Percentiles rank a stretch among this genome's conserved stretches.
Conservation (phyloP, 2,113 vertebrate genomes). For the Lamprotornis superbus region DNA sequence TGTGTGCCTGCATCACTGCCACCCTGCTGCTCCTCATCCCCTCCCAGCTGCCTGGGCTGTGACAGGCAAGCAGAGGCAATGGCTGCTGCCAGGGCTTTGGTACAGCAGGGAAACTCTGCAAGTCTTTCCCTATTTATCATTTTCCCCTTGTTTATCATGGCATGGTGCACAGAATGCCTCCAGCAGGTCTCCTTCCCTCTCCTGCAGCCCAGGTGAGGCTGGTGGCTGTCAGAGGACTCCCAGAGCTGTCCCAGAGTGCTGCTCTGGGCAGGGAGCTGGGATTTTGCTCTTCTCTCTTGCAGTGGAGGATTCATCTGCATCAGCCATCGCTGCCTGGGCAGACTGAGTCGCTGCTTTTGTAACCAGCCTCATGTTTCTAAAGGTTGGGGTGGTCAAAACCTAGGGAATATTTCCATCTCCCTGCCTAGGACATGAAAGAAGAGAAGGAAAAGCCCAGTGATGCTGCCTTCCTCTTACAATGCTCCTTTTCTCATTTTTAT, state of each 20-base stretch:
- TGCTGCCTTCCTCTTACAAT: background rate
- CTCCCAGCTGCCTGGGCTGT: background rate
- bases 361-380: background rate
- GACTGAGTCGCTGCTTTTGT: background rate
- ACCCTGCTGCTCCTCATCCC: background rate
- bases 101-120: background rate
- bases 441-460: fast-evolving
- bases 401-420: background rate
- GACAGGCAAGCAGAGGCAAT: background rate
- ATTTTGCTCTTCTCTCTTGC: background rate
- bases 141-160: background rate
- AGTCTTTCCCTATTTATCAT: background rate
- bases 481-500: background rate
- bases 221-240: background rate
- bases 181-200: background rate
- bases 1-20: background rate
- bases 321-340: background rate
- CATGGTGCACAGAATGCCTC: background rate
- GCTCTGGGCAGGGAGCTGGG: background rate
- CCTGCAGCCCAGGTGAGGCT: background rate
- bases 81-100: background rate
- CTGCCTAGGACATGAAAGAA: background rate
- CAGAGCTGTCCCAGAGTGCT: background rate
- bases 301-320: background rate
- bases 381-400: background rate